These are phyloP conservation scores for Melozone crissalis DNA, from an alignment of 2,113 vertebrate genomes.

Conservation along the genomic window DNA sequence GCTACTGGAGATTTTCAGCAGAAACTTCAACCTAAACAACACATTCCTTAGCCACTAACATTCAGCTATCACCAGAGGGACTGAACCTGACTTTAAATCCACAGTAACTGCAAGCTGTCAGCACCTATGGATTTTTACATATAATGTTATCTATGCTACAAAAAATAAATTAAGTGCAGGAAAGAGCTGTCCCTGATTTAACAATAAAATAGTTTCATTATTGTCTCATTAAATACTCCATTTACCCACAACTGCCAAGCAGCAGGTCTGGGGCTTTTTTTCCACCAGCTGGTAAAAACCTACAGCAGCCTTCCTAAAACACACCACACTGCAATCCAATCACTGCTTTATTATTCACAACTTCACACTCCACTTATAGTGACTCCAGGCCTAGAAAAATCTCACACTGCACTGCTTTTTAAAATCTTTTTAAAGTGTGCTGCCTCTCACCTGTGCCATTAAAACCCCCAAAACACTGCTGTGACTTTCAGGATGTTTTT, in stretches of 20 bases:
- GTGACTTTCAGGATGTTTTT: not conserved
- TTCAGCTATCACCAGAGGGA: not conserved
- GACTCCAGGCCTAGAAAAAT: not conserved
- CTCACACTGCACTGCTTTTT: not conserved
- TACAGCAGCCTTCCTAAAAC: not conserved
- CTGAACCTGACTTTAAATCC: not conserved
- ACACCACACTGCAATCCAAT: not conserved
- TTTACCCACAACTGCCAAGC: not conserved
- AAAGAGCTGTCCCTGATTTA: not conserved
- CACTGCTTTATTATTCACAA: not conserved
- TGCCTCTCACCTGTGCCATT: not conserved
- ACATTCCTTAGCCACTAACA: not conserved
- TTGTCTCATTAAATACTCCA: not conserved
- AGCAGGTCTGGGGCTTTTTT: not conserved
- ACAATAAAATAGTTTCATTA: not conserved
- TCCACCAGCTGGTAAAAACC: not conserved
- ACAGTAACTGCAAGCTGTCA: not conserved
- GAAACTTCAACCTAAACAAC: not conserved
- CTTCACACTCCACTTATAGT: not conserved
- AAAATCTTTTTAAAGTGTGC: not conserved
- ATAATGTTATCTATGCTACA: not conserved
- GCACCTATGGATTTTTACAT: not conserved
- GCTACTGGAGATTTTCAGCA: not conserved
- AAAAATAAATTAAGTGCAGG: not conserved
- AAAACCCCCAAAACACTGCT: not conserved